Percentiles rank a stretch among this genome's conserved stretches.
Conservation (phyloP, 2,113 vertebrate species). For the Upupa epops region DNA sequence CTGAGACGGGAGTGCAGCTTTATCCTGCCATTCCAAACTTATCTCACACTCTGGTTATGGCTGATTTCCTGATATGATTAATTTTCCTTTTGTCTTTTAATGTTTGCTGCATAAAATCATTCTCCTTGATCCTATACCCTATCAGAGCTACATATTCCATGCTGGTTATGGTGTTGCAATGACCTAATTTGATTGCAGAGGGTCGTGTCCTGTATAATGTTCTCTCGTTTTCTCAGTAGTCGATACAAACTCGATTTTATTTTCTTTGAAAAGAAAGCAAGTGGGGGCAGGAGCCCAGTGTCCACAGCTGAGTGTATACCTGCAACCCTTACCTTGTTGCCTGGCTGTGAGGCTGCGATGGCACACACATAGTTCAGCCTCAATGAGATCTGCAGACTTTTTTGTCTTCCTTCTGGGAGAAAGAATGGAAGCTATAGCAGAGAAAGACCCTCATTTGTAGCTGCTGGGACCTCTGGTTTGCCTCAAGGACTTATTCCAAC, state of each 20-base stretch:
- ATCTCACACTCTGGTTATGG: neutral
- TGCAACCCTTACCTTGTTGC: neutral
- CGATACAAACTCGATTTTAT: conserved; percentile 50
- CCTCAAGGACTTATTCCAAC: neutral
- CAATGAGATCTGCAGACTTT: neutral
- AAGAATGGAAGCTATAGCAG: neutral
- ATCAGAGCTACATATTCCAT: neutral
- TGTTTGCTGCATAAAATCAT: conserved; percentile 18
- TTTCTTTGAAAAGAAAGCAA: conserved; percentile 33
- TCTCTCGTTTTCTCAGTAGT: conserved; percentile 55
- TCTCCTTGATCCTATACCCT: neutral
- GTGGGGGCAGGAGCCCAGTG: neutral
- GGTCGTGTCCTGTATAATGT: conserved; percentile 56
- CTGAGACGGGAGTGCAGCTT: neutral
- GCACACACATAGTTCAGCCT: neutral
- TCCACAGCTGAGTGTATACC: neutral
- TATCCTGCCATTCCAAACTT: neutral
- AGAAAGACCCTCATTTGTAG: neutral
- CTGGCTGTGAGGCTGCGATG: neutral
- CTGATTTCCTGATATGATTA: neutral
- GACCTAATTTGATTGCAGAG: conserved; percentile 56
- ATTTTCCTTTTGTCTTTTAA: neutral
- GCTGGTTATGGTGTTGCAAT: conserved; percentile 21
- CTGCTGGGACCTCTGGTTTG: neutral
- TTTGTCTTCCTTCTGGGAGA: neutral